Evolutionary conservation across 2,888 invertebrate genomes (phyloP).

Genomic region (Microplitis manilae): DNA sequence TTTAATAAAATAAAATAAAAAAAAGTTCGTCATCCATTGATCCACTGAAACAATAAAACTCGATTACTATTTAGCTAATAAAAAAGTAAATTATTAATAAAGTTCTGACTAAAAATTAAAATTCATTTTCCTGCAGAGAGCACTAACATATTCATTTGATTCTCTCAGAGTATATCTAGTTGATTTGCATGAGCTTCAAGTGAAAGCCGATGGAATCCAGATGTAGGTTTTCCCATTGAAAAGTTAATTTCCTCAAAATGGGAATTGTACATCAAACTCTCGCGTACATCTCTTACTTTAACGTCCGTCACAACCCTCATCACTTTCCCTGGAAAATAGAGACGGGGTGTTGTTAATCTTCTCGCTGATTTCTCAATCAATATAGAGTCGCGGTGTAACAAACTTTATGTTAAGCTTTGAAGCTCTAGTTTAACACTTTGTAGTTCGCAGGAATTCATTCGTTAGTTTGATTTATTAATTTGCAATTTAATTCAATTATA

Average conservation of each 20-base stretch:
- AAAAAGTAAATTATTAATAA: too few species aligned
- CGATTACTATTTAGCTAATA: too few species aligned
- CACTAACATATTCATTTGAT: conserved; percentile 20
- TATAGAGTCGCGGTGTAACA: neutral
- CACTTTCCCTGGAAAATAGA: conserved; percentile 32
- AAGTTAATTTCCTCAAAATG: conserved; percentile 46
- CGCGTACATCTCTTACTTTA: conserved; percentile 16
- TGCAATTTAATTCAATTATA: too few species aligned
- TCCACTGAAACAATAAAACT: neutral
- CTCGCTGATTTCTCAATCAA: neutral
- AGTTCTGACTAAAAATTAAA: neutral
- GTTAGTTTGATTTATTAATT: too few species aligned
- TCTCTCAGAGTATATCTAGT: neutral
- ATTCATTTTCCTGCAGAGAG: conserved; percentile 4
- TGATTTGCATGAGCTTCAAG: conserved; percentile 17
- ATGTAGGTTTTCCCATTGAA: conserved; percentile 41
- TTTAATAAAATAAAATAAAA: too few species aligned
- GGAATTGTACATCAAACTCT: conserved; percentile 21
- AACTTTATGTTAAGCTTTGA: too few species aligned
- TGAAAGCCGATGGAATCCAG: conserved; percentile 23
- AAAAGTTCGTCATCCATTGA: too few species aligned
- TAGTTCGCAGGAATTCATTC: too few species aligned
- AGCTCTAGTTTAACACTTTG: too few species aligned
- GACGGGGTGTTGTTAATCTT: neutral
- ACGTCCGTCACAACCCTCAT: conserved; percentile 26